Evolutionary conservation across 2,888 invertebrate genomes (phyloP), one percentile per base, ranked within the genome.

Genomic region (Lasioglossum leucozonium): DNA sequence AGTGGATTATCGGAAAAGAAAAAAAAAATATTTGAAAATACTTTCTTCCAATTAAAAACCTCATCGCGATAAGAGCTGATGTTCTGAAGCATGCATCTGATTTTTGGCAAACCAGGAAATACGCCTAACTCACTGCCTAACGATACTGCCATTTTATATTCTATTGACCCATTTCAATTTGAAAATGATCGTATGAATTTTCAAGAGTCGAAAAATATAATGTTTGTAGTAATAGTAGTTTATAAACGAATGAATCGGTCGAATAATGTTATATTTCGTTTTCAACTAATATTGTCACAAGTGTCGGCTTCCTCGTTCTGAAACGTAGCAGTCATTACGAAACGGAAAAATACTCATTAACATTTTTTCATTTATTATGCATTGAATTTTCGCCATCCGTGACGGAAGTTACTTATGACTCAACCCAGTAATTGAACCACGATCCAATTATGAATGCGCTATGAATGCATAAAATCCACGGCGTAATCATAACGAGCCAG

Each of bases 341-440:
- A 69, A 40, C 11, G 13, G n/a, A 69, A 69, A 40, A 69, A 40
- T 69, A 13, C 11, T 11, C 0, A 69, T 69, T 40, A 69, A 4
- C 37, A 40, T 40, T n/a, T 40, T 69, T 69, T 40, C 22, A 69
- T 69, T 62, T 69, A 69, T n/a, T 69, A 40, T 69, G 22, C 69
- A 69, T 40, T 40, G 69, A 40, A 69, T 40, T 40, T 69, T 69
- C 34, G n/a, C 37, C n/a, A 40, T 69, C 40, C 69, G 37, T 40
- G n/a, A 11, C 69, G 69, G 69, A 69, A 69, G n/a, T 69, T 40
- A 40, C 37, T 69, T 40, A 69, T 40, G 40, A 69, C 69, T 69
- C 69, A 40, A 40, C 37, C 37, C 69, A 69, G 37, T 40, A 40
- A 69, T 40, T 40, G 69, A 69, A 65, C 34, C 65, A 37, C 65